A percentile compares a stretch with the other conserved stretches of the same genome.
phyloP scores from a whole-genome alignment of 2,113 vertebrate species.

The Pseudolaguvia tuberculata region DNA sequence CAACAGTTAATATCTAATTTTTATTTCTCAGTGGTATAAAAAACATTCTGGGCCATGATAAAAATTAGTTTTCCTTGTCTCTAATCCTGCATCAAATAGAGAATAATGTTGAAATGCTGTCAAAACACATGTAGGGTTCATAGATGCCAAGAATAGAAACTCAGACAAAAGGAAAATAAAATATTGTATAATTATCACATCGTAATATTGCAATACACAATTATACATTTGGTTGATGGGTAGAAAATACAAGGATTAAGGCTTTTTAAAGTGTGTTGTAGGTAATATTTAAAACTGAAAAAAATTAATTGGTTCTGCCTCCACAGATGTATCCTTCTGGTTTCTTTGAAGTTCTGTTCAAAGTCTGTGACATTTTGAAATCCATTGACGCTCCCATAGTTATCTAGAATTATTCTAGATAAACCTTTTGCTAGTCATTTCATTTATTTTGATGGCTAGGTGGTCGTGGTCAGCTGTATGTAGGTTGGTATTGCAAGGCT shows the following conservation, averaged over 20 bases:
- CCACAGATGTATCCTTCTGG: background rate
- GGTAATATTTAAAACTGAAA: no score
- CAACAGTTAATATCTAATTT: no score
- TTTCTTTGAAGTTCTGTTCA: background rate
- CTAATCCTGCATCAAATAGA: conserved; percentile 10
- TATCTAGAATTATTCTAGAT: background rate
- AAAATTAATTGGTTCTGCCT: no score
- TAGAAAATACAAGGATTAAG: no score
- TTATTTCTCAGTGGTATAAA: background rate
- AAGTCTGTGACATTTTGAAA: no score
- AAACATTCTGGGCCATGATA: conserved; percentile 14
- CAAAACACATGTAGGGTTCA: background rate
- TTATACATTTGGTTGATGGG: no score
- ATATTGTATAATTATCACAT: no score
- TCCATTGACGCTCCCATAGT: background rate
- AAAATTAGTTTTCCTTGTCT: conserved; percentile 5
- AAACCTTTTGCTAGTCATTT: conserved; percentile 15
- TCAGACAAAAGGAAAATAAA: background rate
- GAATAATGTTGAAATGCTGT: conserved; percentile 34
- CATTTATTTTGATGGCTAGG: background rate
- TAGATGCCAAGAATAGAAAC: conserved; percentile 19
- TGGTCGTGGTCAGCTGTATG: conserved; percentile 15
- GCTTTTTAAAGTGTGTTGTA: no score
- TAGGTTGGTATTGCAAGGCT: conserved; percentile 12
- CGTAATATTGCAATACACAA: no score